Conservation (phyloP, 1,140 invertebrate genomes). For the Bemisia tabaci region DNA sequence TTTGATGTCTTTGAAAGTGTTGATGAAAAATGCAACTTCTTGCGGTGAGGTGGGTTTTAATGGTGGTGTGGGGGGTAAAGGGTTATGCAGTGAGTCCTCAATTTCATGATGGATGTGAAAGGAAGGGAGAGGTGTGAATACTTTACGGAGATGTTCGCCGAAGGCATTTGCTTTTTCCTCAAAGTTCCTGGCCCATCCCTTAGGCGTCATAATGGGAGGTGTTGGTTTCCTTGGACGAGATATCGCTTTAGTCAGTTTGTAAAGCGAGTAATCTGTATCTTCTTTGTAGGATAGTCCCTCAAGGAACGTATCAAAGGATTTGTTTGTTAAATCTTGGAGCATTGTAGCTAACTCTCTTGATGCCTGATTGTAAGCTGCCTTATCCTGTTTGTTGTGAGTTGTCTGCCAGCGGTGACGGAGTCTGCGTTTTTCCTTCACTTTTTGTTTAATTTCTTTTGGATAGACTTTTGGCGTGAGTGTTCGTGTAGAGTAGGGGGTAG, state of each 20-base stretch:
- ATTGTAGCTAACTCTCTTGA: not conserved
- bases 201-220: not conserved
- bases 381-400: not conserved
- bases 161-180: not conserved
- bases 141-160: not conserved
- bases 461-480: not conserved
- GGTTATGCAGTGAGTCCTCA: not conserved
- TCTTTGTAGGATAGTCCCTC: not conserved
- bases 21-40: not conserved
- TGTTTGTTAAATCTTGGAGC: not conserved
- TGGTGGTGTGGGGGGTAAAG: not conserved
- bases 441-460: not conserved
- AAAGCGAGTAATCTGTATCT: not conserved
- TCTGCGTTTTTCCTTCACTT: not conserved
- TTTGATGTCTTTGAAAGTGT: conserved; percentile 4
- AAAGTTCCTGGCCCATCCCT: not conserved
- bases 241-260: not conserved
- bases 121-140: not conserved
- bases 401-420: not conserved
- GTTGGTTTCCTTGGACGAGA: not conserved
- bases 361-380: no score
- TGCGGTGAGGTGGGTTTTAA: not conserved
- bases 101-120: not conserved
- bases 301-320: not conserved
- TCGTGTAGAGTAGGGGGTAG: not conserved